Base-by-base conservation (phyloP, 2,113 vertebrate species). In the Copsychus sechellarum region DNA sequence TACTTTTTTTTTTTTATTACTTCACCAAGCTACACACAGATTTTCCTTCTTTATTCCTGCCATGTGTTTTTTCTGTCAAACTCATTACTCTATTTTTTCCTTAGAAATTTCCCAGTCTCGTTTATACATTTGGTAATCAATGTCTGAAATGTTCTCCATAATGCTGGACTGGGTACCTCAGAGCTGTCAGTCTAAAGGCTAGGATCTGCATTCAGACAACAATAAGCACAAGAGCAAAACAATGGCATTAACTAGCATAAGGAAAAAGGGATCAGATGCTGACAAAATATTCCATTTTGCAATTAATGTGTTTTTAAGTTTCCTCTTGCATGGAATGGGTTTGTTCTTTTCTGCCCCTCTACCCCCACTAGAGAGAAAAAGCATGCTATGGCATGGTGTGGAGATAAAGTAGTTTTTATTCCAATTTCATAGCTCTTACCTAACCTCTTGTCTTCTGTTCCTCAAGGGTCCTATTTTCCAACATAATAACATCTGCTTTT, bases 381-480 rank as follows among this genome's bases (percentile, higher is more conserved):
- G 38, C 65, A 4, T 76, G 9, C 10, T n/a, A 8, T 51, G 24
- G 10, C 34, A n/a, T 61, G 8, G 14, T 67, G 28, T 60, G n/a
- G 25, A 85, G 36, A 80, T 66, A 48, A 86, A 90, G 36, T 36
- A 81, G 9, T 11, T 90, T 88, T 93, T 77, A 77, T 80, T 92
- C 71, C 29, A 66, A 21, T 83, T 93, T 92, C 62, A 26, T 76
- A 82, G 53, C 21, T 94, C 50, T 77, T 86, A 31, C 58, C 76
- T 88, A 88, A 86, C 16, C 73, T 88, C 50, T 91, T 73, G 56
- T 78, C 64, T 83, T 43, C 45, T 57, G 1, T 93, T 93, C 23
- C 90, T 93, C 95, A 62, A 57, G 67, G 67, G 74, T 83, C 71
- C 82, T 93, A 54, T 96, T 92, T 95, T 94, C 76, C 56, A 88